Percentiles rank a stretch among this genome's conserved stretches.
These are phyloP conservation scores for Anhinga rufa DNA, from an alignment of 2,113 vertebrate species.

Conservation along the genomic window DNA sequence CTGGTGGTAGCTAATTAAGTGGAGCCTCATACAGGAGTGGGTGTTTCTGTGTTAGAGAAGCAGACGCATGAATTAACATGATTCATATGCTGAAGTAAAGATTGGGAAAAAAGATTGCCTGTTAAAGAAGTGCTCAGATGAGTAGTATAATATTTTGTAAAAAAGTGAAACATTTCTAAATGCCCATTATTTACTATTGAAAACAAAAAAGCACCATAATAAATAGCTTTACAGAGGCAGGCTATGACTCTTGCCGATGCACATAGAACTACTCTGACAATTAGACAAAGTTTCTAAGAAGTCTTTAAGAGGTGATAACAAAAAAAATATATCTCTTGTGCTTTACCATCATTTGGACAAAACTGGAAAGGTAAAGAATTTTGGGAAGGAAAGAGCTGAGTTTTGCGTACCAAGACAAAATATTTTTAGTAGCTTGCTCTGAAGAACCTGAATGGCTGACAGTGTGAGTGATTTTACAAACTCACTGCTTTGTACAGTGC, in stretches of 20 bases:
- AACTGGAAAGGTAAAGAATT: background rate
- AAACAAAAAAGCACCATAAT: background rate
- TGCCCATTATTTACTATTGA: background rate
- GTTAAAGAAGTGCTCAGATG: background rate
- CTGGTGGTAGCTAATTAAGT: background rate
- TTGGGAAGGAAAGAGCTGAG: background rate
- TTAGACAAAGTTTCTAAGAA: background rate
- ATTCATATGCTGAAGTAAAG: background rate
- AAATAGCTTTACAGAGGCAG: background rate
- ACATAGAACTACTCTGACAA: background rate
- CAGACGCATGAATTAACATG: background rate
- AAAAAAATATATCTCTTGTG: background rate
- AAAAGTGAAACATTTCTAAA: background rate
- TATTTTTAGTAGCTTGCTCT: background rate
- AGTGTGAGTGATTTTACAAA: background rate
- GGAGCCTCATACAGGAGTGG: background rate
- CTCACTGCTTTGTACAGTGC: background rate
- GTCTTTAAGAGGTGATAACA: background rate
- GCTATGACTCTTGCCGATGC: too few species aligned
- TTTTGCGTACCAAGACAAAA: background rate
- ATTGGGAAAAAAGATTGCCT: background rate
- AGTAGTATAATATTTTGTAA: background rate
- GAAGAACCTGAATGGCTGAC: background rate
- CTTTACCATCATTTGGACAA: background rate
- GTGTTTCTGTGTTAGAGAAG: background rate